phyloP scores from a whole-genome alignment of 2,888 invertebrate genomes.

The Lochmaea crataegi region DNA sequence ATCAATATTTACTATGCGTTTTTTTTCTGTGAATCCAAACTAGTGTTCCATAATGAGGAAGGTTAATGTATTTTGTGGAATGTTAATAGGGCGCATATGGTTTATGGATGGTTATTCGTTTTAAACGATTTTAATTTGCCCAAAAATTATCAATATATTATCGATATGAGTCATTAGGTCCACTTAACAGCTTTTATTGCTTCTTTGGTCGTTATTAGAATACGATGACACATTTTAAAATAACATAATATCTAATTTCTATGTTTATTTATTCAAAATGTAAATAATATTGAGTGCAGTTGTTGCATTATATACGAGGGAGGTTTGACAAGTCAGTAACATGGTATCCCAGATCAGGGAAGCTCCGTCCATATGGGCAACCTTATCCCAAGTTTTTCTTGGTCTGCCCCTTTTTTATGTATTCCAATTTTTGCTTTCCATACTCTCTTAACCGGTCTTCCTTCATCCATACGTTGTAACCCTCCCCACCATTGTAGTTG shows the following conservation, averaged over 20 bases:
- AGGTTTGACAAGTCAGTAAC: no score
- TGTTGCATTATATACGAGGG: no score
- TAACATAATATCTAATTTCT: not conserved
- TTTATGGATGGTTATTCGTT: not conserved
- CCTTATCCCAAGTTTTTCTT: no score
- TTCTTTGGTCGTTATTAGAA: not conserved
- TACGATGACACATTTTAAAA: not conserved
- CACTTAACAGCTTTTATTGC: not conserved
- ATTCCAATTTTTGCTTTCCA: no score
- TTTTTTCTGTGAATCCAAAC: not conserved
- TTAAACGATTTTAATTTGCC: slow-evolving; percentile 7
- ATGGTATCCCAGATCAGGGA: no score
- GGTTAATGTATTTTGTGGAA: slow-evolving; percentile 2
- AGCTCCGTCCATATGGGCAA: no score
- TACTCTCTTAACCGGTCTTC: no score
- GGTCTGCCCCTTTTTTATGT: no score
- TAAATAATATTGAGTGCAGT: no score
- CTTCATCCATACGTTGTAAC: no score
- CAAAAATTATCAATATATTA: not conserved
- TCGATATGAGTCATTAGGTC: not conserved
- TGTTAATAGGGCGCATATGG: slow-evolving; percentile 9
- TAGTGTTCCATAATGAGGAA: not conserved
- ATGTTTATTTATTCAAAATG: no score
- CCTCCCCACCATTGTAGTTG: no score
- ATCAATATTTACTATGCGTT: not conserved